Evolutionary conservation across 2,797 vertebrate genomes (phyloP).

Genomic region (Danio kyathit): DNA sequence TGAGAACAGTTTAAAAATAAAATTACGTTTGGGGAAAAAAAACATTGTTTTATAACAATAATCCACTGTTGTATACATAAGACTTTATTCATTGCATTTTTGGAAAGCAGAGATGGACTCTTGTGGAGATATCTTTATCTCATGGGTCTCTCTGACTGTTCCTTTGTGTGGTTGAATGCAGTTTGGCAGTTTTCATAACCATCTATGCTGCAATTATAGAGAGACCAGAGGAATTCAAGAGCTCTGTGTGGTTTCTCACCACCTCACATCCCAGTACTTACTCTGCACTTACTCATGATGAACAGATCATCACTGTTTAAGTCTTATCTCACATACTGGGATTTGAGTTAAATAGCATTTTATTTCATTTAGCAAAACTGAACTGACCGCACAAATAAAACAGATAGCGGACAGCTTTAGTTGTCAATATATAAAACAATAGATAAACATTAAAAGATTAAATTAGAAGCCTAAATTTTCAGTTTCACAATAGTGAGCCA

Average conservation of each 20-base stretch:
- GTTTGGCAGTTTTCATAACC: constrained; percentile 2
- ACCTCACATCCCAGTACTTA: constrained; percentile 28
- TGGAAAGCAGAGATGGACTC: neutral
- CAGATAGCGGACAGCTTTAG: too few species aligned
- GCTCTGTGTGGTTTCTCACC: constrained; percentile 36
- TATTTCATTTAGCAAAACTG: neutral
- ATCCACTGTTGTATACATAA: neutral
- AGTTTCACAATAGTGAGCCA: too few species aligned
- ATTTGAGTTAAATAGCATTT: neutral
- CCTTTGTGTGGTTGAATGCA: constrained; percentile 23
- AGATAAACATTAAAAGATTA: too few species aligned
- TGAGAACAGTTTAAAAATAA: neutral
- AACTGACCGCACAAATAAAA: neutral
- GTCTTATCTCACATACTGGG: neutral
- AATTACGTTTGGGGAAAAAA: neutral
- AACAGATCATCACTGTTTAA: neutral
- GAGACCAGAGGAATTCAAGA: constrained; percentile 45
- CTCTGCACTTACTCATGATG: constrained; percentile 35
- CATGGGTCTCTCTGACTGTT: neutral
- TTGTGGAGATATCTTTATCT: constrained; percentile 14
- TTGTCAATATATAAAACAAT: neutral
- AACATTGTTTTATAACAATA: neutral
- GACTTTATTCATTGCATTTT: neutral
- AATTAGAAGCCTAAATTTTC: too few species aligned
- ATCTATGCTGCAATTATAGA: constrained; percentile 48